Conservation (phyloP, 2,888 invertebrate species). For the Philonicus albiceps region DNA sequence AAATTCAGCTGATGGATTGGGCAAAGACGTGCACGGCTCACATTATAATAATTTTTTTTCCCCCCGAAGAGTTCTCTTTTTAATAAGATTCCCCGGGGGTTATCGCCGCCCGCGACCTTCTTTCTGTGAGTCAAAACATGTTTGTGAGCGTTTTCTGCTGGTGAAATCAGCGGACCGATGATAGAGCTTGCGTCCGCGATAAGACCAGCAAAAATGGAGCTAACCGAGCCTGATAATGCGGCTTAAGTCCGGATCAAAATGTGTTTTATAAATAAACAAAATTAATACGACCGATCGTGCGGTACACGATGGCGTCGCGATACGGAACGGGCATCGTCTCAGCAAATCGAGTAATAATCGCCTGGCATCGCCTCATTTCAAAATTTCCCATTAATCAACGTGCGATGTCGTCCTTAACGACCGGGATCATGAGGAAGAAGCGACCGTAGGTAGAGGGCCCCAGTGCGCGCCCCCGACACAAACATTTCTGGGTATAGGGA, state of each 20-base stretch:
- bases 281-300: neutral
- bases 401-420: slow-evolving; percentile 7
- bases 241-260: slow-evolving; percentile 10
- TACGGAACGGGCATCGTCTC: neutral
- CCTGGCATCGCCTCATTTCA: slow-evolving; percentile 6
- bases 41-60: neutral
- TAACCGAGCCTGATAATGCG: neutral
- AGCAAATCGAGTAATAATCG: slow-evolving; percentile 27
- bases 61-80: neutral
- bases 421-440: slow-evolving; percentile 14
- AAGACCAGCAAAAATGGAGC: slow-evolving; percentile 7
- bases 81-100: neutral
- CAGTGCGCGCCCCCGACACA: neutral
- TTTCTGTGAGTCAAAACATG: slow-evolving; percentile 38
- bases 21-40: neutral
- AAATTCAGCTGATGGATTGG: neutral
- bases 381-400: slow-evolving; percentile 18
- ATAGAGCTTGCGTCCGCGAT: neutral
- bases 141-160: slow-evolving; percentile 9
- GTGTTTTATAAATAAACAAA: slow-evolving; percentile 5
- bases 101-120: slow-evolving; percentile 10
- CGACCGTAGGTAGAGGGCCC: neutral
- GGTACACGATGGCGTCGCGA: neutral
- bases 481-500: neutral
- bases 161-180: neutral